These are phyloP conservation scores for Conops quadrifasciatus DNA, from an alignment of 2,888 invertebrate genomes.

Conservation along the genomic window DNA sequence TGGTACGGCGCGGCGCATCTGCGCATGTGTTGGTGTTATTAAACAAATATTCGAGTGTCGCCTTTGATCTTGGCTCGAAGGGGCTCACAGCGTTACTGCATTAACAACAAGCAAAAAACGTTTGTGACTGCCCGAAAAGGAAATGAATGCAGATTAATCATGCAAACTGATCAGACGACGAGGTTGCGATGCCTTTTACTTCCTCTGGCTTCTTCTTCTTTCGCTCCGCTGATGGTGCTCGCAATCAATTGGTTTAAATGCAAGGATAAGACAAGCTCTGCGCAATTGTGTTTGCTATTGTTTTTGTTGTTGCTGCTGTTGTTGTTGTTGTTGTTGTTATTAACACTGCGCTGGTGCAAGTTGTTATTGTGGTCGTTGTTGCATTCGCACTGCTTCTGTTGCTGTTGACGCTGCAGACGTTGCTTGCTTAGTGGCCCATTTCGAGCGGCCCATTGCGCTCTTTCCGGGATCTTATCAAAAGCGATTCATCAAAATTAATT, in stretches of 20 bases:
- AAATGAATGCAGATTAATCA: conserved; percentile 32
- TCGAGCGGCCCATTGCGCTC: conserved; percentile 34
- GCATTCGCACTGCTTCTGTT: background rate
- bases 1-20: too few species aligned
- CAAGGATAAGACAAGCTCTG: conserved; percentile 27
- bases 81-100: conserved; percentile 1
- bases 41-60: conserved; percentile 30
- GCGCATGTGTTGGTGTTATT: too few species aligned
- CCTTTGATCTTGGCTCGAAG: conserved; percentile 31
- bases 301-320: too few species aligned
- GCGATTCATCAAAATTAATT: conserved; percentile 52
- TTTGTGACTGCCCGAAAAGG: conserved; percentile 11
- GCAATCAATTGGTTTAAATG: conserved; percentile 29
- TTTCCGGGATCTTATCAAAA: conserved; percentile 46
- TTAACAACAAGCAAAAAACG: background rate
- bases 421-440: too few species aligned
- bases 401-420: conserved; percentile 10
- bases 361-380: too few species aligned
- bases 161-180: conserved; percentile 25
- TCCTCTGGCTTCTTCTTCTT: background rate
- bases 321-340: conserved; percentile 8
- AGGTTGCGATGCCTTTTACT: background rate
- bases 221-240: conserved; percentile 22
- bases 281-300: background rate
- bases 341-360: too few species aligned